Evolutionary conservation across 2,888 invertebrate genomes (phyloP).

Genomic region (Prosapia bicincta): DNA sequence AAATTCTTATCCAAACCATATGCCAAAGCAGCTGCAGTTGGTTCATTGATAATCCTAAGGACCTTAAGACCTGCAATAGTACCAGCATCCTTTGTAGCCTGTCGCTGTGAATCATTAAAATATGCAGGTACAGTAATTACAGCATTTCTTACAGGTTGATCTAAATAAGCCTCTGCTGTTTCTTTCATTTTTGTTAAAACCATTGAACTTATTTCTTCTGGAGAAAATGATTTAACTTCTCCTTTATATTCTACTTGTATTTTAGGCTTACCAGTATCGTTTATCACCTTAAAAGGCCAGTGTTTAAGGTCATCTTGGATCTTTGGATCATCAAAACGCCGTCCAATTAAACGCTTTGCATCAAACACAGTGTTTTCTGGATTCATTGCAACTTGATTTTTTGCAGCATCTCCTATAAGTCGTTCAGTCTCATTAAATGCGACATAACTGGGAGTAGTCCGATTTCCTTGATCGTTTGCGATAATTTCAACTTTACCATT

Average conservation of each 20-base stretch:
- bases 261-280: slow-evolving; percentile 62
- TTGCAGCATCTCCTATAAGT: slow-evolving; percentile 82
- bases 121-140: slow-evolving; percentile 81
- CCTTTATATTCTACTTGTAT: slow-evolving; percentile 64
- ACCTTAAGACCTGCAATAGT: slow-evolving; percentile 82
- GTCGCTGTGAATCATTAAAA: slow-evolving; percentile 63
- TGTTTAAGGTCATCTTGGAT: slow-evolving; percentile 77
- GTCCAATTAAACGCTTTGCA: slow-evolving; percentile 68
- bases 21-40: slow-evolving; percentile 83
- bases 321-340: slow-evolving; percentile 64
- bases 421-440: slow-evolving; percentile 83
- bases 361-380: slow-evolving; percentile 56
- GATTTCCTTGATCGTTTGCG: slow-evolving; percentile 85
- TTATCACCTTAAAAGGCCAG: slow-evolving; percentile 77
- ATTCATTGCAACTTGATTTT: slow-evolving; percentile 65
- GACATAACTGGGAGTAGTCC: slow-evolving; percentile 84
- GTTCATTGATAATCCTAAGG: slow-evolving; percentile 85
- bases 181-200: slow-evolving; percentile 59
- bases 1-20: slow-evolving; percentile 60
- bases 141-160: slow-evolving; percentile 57
- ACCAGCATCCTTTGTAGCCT: slow-evolving; percentile 84
- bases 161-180: slow-evolving; percentile 63
- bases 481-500: slow-evolving; percentile 80
- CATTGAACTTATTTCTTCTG: slow-evolving; percentile 70
- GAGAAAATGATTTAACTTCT: slow-evolving; percentile 59